Conservation (phyloP, 2,888 invertebrate species). For the Synergus japonicus region DNA sequence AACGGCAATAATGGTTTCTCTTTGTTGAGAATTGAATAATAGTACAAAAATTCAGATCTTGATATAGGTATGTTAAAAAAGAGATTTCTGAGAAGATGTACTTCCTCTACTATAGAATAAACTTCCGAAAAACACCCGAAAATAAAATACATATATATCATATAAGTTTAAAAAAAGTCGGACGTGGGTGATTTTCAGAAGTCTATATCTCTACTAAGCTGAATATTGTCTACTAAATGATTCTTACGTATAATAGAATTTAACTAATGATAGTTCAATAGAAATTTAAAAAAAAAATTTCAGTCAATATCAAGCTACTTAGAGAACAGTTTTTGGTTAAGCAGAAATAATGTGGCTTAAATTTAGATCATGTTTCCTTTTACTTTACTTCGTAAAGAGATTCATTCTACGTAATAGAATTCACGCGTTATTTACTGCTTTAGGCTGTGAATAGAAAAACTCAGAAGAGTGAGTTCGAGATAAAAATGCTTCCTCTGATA, state of each 20-base stretch:
- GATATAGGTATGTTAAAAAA: too few relatives aligned
- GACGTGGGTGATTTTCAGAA: neutral
- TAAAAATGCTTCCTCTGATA: neutral
- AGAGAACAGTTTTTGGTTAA: neutral
- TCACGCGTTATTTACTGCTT: neutral
- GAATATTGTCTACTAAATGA: neutral
- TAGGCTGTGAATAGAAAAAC: neutral
- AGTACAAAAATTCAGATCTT: too few relatives aligned
- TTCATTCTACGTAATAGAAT: neutral
- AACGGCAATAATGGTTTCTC: neutral
- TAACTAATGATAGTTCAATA: too few relatives aligned
- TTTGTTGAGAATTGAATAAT: neutral
- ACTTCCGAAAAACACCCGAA: too few relatives aligned
- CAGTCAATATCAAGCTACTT: neutral
- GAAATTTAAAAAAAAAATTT: neutral
- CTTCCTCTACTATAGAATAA: too few relatives aligned
- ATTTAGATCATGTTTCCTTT: neutral
- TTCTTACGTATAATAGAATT: neutral
- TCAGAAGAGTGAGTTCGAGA: constrained; percentile 6
- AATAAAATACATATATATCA: too few relatives aligned
- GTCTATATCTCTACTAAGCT: neutral
- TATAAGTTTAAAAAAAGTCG: too few relatives aligned
- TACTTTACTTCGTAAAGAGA: neutral
- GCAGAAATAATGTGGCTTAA: neutral
- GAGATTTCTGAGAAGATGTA: too few relatives aligned